phyloP scores from a whole-genome alignment of 2,113 vertebrate genomes.

The Cyphomyrus plagiostoma region DNA sequence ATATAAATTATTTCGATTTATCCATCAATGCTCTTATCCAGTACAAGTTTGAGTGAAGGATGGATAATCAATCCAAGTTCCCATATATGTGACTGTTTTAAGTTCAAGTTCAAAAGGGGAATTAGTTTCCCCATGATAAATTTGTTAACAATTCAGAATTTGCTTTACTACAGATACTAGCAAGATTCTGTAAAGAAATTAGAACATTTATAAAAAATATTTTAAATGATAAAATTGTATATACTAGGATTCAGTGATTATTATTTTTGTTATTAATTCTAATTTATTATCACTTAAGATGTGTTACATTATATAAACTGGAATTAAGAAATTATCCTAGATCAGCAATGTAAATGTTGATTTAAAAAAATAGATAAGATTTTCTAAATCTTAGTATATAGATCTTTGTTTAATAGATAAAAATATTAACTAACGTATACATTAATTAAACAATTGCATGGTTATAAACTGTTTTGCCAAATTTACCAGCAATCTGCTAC shows the following conservation, averaged over 20 bases:
- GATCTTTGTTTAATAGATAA: background rate
- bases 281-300: background rate
- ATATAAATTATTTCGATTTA: background rate
- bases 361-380: background rate
- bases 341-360: background rate
- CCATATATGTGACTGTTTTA: background rate
- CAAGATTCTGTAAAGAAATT: background rate
- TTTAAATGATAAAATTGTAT: background rate
- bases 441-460: background rate
- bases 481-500: background rate
- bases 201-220: background rate
- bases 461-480: background rate
- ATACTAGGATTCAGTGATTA: background rate
- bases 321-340: background rate
- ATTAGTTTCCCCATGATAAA: background rate
- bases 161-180: background rate
- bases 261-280: background rate
- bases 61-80: background rate
- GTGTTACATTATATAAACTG: background rate
- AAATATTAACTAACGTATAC: background rate
- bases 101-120: background rate
- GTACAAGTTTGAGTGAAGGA: background rate
- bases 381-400: background rate
- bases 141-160: background rate
- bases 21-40: background rate